Evolutionary conservation across 2,797 vertebrate species (phyloP).

Genomic region (Sparidentex hasta): DNA sequence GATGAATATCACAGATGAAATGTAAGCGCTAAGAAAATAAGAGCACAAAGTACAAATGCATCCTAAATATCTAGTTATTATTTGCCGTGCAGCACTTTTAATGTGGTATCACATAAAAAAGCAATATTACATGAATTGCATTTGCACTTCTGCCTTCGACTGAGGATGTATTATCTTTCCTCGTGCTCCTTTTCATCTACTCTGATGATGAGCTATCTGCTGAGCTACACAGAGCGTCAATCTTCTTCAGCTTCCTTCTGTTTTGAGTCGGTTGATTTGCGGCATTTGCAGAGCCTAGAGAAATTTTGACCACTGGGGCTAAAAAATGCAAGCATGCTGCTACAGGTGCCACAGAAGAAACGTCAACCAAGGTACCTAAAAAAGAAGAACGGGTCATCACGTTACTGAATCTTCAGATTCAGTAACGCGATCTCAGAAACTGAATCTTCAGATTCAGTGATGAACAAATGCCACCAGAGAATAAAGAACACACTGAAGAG

Average conservation of each 20-base stretch:
- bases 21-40: slow-evolving; percentile 16
- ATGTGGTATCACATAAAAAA: slow-evolving; percentile 22
- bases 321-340: background rate
- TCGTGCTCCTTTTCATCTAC: background rate
- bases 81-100: slow-evolving; percentile 7
- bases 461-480: too few relatives aligned
- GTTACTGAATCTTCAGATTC: too few relatives aligned
- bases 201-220: slow-evolving; percentile 13
- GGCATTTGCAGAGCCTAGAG: background rate
- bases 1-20: slow-evolving; percentile 15
- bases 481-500: too few relatives aligned
- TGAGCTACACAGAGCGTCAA: background rate
- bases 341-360: background rate
- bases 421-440: too few relatives aligned
- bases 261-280: slow-evolving; percentile 7
- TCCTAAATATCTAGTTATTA: background rate
- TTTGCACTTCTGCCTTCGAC: background rate
- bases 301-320: background rate
- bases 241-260: background rate
- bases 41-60: slow-evolving; percentile 6
- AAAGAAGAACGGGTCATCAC: too few relatives aligned
- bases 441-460: too few relatives aligned
- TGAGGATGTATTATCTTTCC: background rate
- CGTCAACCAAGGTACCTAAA: too few relatives aligned
- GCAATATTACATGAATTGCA: slow-evolving; percentile 5